Evolutionary conservation across 2,797 vertebrate species (phyloP).

Genomic region (Meriones psammophilus): DNA sequence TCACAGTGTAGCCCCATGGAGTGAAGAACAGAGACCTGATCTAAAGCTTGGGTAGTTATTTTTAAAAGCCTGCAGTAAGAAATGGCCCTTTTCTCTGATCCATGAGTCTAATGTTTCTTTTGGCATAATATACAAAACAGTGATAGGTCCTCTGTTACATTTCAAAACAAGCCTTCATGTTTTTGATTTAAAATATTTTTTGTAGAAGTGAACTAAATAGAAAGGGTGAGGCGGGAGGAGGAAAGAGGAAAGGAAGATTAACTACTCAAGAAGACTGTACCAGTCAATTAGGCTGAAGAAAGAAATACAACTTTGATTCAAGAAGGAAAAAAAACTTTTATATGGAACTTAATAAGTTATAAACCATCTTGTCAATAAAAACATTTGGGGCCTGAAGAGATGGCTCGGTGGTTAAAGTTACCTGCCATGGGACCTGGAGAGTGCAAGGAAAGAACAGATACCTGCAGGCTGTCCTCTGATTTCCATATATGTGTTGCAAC

Average conservation of each 20-base stretch:
- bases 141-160: slow-evolving; percentile 2
- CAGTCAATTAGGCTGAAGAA: slow-evolving; percentile 16
- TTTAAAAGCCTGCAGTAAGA: slow-evolving; percentile 31
- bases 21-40: not conserved
- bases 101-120: slow-evolving; percentile 28
- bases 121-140: not conserved
- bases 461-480: not conserved
- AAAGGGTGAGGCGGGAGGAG: not conserved
- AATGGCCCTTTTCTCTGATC: slow-evolving; percentile 29
- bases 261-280: not conserved
- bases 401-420: not conserved
- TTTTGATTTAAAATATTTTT: slow-evolving; percentile 46
- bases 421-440: not conserved
- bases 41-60: not conserved
- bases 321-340: slow-evolving; percentile 17
- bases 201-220: not conserved
- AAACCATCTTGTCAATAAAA: slow-evolving; percentile 31
- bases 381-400: not conserved
- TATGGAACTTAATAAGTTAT: slow-evolving; percentile 53
- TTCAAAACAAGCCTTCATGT: slow-evolving; percentile 31
- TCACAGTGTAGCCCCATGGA: not conserved
- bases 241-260: not conserved
- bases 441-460: not conserved
- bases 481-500: not conserved
- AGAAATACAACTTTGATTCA: slow-evolving; percentile 11